Evolutionary conservation across 2,888 invertebrate species (phyloP).

Genomic region (Leptogaster cylindrica): DNA sequence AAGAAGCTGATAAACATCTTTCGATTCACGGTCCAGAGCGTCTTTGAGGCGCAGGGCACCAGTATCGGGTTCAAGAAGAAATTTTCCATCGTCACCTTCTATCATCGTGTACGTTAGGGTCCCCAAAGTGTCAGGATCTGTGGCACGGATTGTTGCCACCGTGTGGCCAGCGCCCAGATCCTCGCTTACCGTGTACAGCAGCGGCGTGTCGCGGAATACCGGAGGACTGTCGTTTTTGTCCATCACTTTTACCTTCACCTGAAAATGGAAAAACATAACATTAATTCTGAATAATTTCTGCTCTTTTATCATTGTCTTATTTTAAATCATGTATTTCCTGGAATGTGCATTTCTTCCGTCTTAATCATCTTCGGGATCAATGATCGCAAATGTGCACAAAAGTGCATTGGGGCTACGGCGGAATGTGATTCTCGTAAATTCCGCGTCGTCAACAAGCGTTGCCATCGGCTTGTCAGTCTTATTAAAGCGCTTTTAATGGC

Average conservation of each 20-base stretch:
- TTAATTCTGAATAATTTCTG: slow-evolving; percentile 7
- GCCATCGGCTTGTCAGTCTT: slow-evolving; percentile 21
- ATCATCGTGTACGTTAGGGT: slow-evolving; percentile 76
- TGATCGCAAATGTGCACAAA: too few species aligned
- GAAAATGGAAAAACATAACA: slow-evolving; percentile 58
- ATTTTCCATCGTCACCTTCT: slow-evolving; percentile 70
- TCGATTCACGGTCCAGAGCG: slow-evolving; percentile 82
- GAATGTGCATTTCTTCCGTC: too few species aligned
- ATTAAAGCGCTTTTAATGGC: slow-evolving; percentile 25
- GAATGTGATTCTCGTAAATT: background rate
- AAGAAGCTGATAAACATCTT: slow-evolving; percentile 77
- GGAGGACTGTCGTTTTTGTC: slow-evolving; percentile 98
- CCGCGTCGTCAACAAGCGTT: background rate
- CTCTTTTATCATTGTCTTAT: background rate
- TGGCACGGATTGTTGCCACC: slow-evolving; percentile 78
- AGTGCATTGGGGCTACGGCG: too few species aligned
- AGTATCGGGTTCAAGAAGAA: slow-evolving; percentile 73
- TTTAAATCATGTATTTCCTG: too few species aligned
- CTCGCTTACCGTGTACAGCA: slow-evolving; percentile 80
- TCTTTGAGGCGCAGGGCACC: slow-evolving; percentile 79
- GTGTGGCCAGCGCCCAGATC: slow-evolving; percentile 82
- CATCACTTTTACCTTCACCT: slow-evolving; percentile 84
- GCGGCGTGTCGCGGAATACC: slow-evolving; percentile 76
- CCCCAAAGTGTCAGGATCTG: slow-evolving; percentile 86
- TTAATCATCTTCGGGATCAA: too few species aligned